phyloP scores from a whole-genome alignment of 2,888 invertebrate genomes.

The Hydraecia micacea region DNA sequence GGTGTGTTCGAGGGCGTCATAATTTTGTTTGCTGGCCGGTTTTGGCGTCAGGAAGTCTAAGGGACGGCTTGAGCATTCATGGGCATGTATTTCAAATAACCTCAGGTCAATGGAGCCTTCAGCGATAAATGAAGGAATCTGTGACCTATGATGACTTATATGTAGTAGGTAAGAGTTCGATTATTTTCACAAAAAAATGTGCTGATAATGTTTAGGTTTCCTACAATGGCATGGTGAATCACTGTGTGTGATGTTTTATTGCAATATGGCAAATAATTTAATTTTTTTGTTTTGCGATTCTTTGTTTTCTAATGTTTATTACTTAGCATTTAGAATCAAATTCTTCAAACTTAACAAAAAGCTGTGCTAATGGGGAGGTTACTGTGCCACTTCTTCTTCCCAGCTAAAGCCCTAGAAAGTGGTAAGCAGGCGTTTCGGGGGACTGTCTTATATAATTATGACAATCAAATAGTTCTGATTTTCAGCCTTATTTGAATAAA shows the following conservation, averaged over 20 bases:
- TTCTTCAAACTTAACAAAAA: neutral
- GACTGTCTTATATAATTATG: neutral
- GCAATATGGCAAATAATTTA: neutral
- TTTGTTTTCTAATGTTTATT: neutral
- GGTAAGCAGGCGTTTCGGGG: neutral
- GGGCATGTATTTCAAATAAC: slow-evolving; percentile 65
- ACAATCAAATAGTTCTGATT: neutral
- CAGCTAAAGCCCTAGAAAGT: neutral
- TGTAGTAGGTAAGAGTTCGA: neutral
- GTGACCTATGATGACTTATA: neutral
- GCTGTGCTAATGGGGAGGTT: neutral
- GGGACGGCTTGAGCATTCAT: slow-evolving; percentile 57
- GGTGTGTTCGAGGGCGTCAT: slow-evolving; percentile 74
- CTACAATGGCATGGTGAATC: neutral
- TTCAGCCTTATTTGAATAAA: neutral
- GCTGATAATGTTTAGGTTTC: neutral
- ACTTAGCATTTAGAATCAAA: neutral
- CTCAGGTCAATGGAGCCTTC: slow-evolving; percentile 43
- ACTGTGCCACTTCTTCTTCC: neutral
- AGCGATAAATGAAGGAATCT: slow-evolving; percentile 24
- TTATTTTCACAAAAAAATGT: neutral
- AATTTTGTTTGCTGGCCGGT: slow-evolving; percentile 70
- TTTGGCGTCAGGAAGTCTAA: slow-evolving; percentile 66
- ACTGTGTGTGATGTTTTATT: neutral
- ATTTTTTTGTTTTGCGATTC: neutral